Base-by-base conservation (phyloP, 1,140 invertebrate species). In the Rhopalosiphum maidis region DNA sequence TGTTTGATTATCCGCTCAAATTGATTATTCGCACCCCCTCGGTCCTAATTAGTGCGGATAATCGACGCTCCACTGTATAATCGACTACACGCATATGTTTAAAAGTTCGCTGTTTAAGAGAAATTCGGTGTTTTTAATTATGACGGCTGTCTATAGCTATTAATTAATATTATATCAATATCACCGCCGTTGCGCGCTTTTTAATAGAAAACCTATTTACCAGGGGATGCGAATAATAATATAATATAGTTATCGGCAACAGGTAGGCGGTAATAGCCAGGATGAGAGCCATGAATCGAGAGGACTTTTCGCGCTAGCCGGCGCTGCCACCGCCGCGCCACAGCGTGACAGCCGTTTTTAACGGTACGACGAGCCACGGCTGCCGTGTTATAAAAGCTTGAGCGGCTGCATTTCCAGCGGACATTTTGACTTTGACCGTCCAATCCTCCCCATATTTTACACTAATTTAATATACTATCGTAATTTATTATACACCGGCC, bases 91-190 rank as follows among this genome's bases (percentile, higher is more conserved):
- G 41, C 41, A 41, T 41, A 41, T 41, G 41, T 41, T 41, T 41
- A 41, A 41, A 2, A 41, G 41, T 41, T 41, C 41, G 41, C 41
- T 41, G 41, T 41, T 41, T 41, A 41, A 41, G 41, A 41, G 41
- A 41, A 41, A 41, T 41, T 41, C 41, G 41, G 41, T 41, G 41
- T 41, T 41, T 41, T 41, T 41, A 51, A 48, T 9, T 18, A 48
- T 1, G 48, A 51, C 48, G 48, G 48, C 46, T 46, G 46, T 46
- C 9, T 46, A 0, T 51, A 51, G 3, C 15, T 51, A 51, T 51
- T 51, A 51, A 77, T 77, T 77, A 77, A 77, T 77, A 77, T n/a
- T 77, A 77, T 77, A 77, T 68, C 55, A 9, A 77, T 77, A 77
- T 68, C 55, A 9, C 2, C 55, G 55, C 30, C 30, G 11, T n/a